Evolutionary conservation across 2,797 vertebrate genomes (phyloP).

Genomic region (Argyrosomus regius): DNA sequence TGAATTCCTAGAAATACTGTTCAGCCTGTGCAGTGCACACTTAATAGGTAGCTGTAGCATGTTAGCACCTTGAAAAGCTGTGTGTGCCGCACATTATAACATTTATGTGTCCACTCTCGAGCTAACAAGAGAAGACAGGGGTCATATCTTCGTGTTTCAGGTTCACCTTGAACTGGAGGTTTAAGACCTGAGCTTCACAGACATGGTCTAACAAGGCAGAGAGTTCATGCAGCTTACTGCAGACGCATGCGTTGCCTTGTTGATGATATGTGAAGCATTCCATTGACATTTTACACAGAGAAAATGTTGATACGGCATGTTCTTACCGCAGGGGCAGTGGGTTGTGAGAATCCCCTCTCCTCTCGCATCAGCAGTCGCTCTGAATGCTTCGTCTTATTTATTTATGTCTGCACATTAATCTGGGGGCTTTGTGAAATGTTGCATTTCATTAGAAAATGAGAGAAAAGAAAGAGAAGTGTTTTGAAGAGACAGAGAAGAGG

Average conservation of each 20-base stretch:
- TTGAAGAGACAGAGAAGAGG: conserved; percentile 28
- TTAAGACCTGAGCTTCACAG: conserved; percentile 23
- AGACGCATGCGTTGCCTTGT: conserved; percentile 43
- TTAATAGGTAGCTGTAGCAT: neutral
- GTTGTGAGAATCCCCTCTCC: conserved; percentile 75
- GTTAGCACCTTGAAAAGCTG: conserved; percentile 2
- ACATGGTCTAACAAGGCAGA: conserved; percentile 30
- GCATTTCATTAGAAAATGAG: conserved; percentile 65
- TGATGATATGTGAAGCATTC: conserved; percentile 54
- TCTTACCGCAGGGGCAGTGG: conserved; percentile 71
- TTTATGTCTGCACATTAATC: conserved; percentile 70
- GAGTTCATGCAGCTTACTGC: conserved; percentile 50
- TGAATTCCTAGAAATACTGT: conserved; percentile 6
- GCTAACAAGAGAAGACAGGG: neutral
- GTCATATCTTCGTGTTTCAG: conserved; percentile 6
- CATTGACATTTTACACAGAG: conserved; percentile 63
- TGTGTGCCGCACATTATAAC: neutral
- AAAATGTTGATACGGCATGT: conserved; percentile 76
- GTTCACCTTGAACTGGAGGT: conserved; percentile 27
- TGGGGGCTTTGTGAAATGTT: conserved; percentile 65
- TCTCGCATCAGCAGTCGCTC: conserved; percentile 68
- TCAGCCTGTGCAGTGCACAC: conserved; percentile 28
- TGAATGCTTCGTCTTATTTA: conserved; percentile 61
- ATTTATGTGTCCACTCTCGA: neutral
- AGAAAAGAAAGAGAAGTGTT: conserved; percentile 32